Evolutionary conservation across 2,797 vertebrate species (phyloP), one percentile per base, ranked within the genome.

Genomic region (Erpetoichthys calabaricus): DNA sequence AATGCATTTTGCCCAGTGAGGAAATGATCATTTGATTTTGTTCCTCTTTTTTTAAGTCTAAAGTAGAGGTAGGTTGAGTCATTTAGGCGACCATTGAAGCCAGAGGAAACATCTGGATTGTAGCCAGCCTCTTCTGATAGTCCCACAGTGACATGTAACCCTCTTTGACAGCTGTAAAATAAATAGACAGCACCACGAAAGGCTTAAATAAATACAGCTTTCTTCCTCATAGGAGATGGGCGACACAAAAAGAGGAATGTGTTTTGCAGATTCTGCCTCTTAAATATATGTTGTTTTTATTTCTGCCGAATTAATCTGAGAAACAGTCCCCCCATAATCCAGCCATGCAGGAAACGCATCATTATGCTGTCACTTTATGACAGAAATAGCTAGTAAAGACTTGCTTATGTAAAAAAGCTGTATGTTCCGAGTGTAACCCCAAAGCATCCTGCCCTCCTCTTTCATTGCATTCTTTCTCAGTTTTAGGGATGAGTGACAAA

Each of bases 131-230:
- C n/a, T 54, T 54, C 41, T 41, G 53, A 54, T 54, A 54, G 53
- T 54, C 53, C 53, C 53, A 54, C 4, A 54, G 53, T 25, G 53
- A 54, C 53, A 42, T 41, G 53, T 54, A 54, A 42, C 53, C 53
- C 53, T 51, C 50, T 4, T 9, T 51, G 50, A 51, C 4, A 9
- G 50, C 50, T 51, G 41, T 54, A 54, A 54, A 41, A 44, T 42
- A 54, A 54, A 54, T 8, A 54, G 53, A n/a, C 47, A 54, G 10
- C 9, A 43, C 25, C 44, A 7, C 44, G 53, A 54, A 7, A 54
- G 53, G n/a, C 44, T 41, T 54, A 9, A 51, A 51, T 54, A 54
- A 54, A 54, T 54, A 42, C 53, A 42, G 41, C 53, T 42, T 25
- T 54, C 7, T 54, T 54, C 53, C 8, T 54, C 9, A 3, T 25